Conservation (phyloP, 2,888 invertebrate species). For the Dendrolimus houi region DNA sequence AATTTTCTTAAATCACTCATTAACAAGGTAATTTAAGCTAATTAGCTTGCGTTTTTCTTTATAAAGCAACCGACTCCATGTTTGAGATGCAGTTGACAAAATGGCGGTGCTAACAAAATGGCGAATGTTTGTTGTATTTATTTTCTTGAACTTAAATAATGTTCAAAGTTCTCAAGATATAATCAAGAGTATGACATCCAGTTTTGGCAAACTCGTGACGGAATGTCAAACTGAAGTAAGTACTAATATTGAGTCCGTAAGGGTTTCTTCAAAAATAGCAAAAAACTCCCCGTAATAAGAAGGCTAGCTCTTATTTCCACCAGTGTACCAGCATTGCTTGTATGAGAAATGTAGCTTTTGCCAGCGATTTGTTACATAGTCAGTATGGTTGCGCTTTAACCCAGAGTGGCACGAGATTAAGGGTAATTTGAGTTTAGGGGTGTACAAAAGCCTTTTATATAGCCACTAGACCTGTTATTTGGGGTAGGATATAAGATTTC, state of each 20-base stretch:
- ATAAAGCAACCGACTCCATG: background rate
- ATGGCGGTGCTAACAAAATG: slow-evolving; percentile 19
- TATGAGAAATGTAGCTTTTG: too few species aligned
- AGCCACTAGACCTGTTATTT: too few species aligned
- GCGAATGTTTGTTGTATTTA: slow-evolving; percentile 14
- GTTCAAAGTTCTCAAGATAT: slow-evolving; percentile 36
- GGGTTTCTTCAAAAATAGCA: too few species aligned
- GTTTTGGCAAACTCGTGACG: slow-evolving; percentile 38
- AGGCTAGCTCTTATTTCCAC: too few species aligned
- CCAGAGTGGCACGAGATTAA: too few species aligned
- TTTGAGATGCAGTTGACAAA: background rate
- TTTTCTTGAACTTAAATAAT: background rate
- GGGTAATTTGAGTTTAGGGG: too few species aligned
- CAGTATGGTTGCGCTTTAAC: too few species aligned
- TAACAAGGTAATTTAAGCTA: background rate
- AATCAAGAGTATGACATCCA: slow-evolving; percentile 39
- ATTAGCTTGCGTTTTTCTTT: background rate
- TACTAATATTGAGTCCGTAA: background rate
- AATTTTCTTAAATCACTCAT: background rate
- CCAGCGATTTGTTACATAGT: too few species aligned
- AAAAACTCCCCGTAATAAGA: too few species aligned
- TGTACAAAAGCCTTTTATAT: too few species aligned
- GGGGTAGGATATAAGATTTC: too few species aligned
- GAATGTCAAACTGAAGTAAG: slow-evolving; percentile 52
- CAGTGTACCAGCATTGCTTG: too few species aligned